phyloP scores from a whole-genome alignment of 2,113 vertebrate species.

The Sylvia atricapilla region DNA sequence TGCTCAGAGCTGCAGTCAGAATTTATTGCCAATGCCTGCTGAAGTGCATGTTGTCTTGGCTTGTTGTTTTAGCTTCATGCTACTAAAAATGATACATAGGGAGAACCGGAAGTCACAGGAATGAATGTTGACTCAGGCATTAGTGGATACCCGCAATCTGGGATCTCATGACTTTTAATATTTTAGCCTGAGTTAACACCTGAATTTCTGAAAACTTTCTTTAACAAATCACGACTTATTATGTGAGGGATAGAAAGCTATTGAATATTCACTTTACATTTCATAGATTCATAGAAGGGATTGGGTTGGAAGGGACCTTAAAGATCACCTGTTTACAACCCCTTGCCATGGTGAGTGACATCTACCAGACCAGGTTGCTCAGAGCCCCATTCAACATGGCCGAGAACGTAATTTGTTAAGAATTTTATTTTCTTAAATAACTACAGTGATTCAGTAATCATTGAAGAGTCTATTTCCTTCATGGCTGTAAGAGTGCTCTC shows the following conservation, averaged over 20 bases:
- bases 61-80: background rate
- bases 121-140: background rate
- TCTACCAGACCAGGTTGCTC: background rate
- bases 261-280: background rate
- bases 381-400: too few relatives aligned
- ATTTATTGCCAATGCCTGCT: background rate
- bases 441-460: background rate
- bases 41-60: background rate
- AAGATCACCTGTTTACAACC: accelerated
- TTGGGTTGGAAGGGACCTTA: background rate
- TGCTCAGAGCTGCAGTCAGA: background rate
- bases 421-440: background rate
- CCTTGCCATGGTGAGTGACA: background rate
- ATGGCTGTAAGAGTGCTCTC: background rate
- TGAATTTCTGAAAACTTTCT: background rate
- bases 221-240: background rate
- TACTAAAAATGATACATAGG: background rate
- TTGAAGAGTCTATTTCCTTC: background rate
- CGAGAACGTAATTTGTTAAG: background rate
- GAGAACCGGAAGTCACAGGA: background rate
- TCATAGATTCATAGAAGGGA: background rate
- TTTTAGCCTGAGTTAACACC: background rate
- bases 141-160: background rate
- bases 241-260: background rate
- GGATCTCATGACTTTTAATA: background rate